A percentile compares a stretch with the other conserved stretches of the same genome.
Conservation (phyloP, 92 coral and sea anemone species). For the Epizoanthus illoricatus region DNA sequence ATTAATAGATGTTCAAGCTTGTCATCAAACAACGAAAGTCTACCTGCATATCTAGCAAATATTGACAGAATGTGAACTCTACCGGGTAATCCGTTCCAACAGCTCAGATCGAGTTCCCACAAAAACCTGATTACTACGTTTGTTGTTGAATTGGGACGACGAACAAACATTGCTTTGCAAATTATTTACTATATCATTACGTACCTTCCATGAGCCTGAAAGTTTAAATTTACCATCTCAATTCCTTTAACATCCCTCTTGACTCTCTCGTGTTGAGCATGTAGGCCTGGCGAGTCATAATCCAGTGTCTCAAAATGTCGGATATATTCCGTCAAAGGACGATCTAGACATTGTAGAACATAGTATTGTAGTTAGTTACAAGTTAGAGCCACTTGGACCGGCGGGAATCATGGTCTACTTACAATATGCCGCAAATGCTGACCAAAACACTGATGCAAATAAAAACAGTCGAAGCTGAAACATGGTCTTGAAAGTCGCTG, state of each 20-base stretch:
- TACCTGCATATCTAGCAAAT: too few relatives aligned
- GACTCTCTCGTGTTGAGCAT: slow-evolving; percentile 71
- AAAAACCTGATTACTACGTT: background rate
- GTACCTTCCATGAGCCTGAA: slow-evolving; percentile 82
- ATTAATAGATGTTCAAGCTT: too few relatives aligned
- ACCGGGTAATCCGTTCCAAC: too few relatives aligned
- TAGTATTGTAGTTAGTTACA: background rate
- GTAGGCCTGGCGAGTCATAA: slow-evolving; percentile 67
- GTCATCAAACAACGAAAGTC: too few relatives aligned
- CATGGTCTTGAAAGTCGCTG: slow-evolving; percentile 30
- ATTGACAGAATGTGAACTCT: too few relatives aligned
- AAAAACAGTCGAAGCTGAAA: slow-evolving; percentile 5
- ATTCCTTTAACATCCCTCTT: slow-evolving; percentile 65
- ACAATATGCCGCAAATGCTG: slow-evolving; percentile 22
- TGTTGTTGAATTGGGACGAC: background rate
- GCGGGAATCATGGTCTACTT: slow-evolving; percentile 6
- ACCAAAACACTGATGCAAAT: slow-evolving; percentile 28
- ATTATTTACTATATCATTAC: slow-evolving; percentile 1
- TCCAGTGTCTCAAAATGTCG: slow-evolving; percentile 80
- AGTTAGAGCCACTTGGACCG: background rate
- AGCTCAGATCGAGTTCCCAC: too few relatives aligned
- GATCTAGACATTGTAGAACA: slow-evolving; percentile 55
- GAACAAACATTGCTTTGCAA: background rate
- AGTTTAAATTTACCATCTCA: slow-evolving; percentile 63
- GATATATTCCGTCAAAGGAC: slow-evolving; percentile 83